These are phyloP conservation scores for Drepana falcataria DNA, from an alignment of 2,888 invertebrate species.

Conservation along the genomic window DNA sequence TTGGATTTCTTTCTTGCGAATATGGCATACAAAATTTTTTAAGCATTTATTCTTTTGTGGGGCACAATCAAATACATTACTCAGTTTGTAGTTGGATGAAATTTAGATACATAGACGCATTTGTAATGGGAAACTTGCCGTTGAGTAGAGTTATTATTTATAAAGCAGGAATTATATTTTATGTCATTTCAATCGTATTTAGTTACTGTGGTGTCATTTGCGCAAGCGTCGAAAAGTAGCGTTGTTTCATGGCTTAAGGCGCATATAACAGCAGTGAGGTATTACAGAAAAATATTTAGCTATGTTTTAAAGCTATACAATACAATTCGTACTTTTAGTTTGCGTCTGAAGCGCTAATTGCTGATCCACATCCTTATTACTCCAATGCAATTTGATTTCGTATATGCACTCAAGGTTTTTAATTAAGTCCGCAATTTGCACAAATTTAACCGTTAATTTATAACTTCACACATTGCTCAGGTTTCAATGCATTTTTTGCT, in stretches of 20 bases:
- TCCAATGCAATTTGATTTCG: constrained; percentile 1
- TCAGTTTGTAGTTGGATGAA: neutral
- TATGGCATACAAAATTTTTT: neutral
- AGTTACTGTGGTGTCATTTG: constrained; percentile 25
- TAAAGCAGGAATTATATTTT: constrained; percentile 9
- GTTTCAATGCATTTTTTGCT: neutral
- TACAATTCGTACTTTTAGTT: neutral
- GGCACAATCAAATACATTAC: neutral
- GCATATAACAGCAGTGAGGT: constrained; percentile 21
- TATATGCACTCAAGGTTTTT: constrained; percentile 1
- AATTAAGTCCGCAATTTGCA: constrained; percentile 2
- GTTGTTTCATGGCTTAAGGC: constrained; percentile 22
- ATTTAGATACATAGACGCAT: neutral
- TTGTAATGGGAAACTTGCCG: constrained; percentile 6
- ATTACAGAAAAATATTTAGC: constrained; percentile 6
- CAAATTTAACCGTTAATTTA: neutral
- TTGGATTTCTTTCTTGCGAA: neutral
- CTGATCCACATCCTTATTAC: neutral
- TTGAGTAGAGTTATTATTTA: constrained; percentile 7
- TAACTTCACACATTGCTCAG: neutral
- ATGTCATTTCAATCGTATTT: constrained; percentile 16
- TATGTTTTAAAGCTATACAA: constrained; percentile 9
- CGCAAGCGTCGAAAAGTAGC: constrained; percentile 42
- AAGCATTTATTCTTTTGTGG: neutral
- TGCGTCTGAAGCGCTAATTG: neutral